Conservation (phyloP, 2,888 invertebrate species). For the Neuroscelio doddi region DNA sequence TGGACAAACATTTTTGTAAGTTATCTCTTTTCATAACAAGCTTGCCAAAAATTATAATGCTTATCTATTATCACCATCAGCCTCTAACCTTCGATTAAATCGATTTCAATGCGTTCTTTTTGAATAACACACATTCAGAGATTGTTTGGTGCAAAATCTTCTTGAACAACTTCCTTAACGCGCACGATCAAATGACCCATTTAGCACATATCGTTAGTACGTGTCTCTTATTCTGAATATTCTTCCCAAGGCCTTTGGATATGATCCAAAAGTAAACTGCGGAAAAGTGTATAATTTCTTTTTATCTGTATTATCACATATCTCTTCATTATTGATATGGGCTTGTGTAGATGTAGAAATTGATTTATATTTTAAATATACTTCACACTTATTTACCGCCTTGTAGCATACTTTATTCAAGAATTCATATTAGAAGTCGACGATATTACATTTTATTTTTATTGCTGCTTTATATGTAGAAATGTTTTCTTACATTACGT, state of each 20-base stretch:
- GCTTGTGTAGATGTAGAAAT: no score
- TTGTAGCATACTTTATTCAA: no score
- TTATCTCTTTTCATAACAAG: no score
- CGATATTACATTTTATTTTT: no score
- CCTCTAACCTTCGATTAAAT: not conserved
- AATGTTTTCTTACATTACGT: no score
- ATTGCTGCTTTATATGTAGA: no score
- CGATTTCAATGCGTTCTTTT: slow-evolving; percentile 4
- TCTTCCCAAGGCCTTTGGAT: slow-evolving; percentile 31
- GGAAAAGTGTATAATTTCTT: slow-evolving; percentile 7
- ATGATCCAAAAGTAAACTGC: slow-evolving; percentile 21
- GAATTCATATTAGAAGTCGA: no score
- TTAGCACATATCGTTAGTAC: slow-evolving; percentile 19
- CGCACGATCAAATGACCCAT: slow-evolving; percentile 32
- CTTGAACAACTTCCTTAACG: slow-evolving; percentile 19
- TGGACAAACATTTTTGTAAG: no score
- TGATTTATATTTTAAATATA: no score
- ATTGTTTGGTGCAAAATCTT: slow-evolving; percentile 25
- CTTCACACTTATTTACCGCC: no score
- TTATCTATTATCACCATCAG: no score
- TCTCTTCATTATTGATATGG: not conserved
- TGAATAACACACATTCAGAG: slow-evolving; percentile 2
- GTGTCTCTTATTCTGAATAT: slow-evolving; percentile 9
- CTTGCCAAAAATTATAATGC: no score
- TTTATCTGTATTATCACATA: not conserved